Percentiles rank a stretch among this genome's conserved stretches.
Conservation (phyloP, 2,888 invertebrate genomes). For the Monopis laevigella region DNA sequence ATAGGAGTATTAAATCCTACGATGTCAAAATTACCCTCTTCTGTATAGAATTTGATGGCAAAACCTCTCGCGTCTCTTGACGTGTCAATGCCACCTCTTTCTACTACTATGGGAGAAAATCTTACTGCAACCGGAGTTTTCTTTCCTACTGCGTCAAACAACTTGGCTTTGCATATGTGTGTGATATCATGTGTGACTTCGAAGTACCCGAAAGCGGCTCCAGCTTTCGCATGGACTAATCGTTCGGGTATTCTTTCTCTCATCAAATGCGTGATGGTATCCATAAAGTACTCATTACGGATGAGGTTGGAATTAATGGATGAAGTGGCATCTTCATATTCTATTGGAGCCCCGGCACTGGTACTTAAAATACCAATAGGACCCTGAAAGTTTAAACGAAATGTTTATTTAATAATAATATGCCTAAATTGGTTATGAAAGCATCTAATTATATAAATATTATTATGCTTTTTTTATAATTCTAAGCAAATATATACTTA, state of each 20-base stretch:
- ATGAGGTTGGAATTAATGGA: slow-evolving; percentile 81
- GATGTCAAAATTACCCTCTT: slow-evolving; percentile 89
- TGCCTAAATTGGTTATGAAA: too few species aligned
- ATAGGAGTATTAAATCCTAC: slow-evolving; percentile 90
- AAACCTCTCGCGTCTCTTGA: slow-evolving; percentile 89
- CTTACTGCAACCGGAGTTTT: slow-evolving; percentile 79
- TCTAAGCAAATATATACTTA: too few species aligned
- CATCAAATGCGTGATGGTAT: slow-evolving; percentile 80
- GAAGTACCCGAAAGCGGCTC: slow-evolving; percentile 86
- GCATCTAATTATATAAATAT: too few species aligned
- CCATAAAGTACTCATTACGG: slow-evolving; percentile 79
- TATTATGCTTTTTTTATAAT: too few species aligned
- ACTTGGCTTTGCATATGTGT: slow-evolving; percentile 76
- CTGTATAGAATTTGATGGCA: slow-evolving; percentile 90
- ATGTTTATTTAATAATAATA: too few species aligned
- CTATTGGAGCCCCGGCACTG: slow-evolving; percentile 80
- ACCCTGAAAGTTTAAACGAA: too few species aligned
- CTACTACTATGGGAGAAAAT: slow-evolving; percentile 84
- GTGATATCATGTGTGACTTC: slow-evolving; percentile 85
- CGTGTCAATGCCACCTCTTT: slow-evolving; percentile 86
- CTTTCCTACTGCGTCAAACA: slow-evolving; percentile 79
- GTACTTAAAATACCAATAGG: slow-evolving; percentile 71
- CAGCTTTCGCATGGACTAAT: slow-evolving; percentile 93
- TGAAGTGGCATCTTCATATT: slow-evolving; percentile 72
- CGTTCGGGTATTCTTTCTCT: slow-evolving; percentile 92